Evolutionary conservation across 2,888 invertebrate genomes (phyloP).

Genomic region (Philhelius pedissequus): DNA sequence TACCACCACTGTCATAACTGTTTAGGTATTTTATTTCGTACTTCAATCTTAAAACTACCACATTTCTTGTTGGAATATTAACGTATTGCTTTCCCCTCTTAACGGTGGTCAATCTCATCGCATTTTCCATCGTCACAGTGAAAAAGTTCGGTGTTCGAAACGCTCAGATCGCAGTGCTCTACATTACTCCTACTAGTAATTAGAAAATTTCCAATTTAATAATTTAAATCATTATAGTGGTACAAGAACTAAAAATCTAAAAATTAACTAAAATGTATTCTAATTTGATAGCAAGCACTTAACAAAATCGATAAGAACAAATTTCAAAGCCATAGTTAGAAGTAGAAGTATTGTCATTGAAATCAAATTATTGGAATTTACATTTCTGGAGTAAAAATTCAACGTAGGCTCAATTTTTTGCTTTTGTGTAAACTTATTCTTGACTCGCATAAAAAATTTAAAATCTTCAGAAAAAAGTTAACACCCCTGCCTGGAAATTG

Average conservation of each 20-base stretch:
- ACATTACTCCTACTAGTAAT: not conserved
- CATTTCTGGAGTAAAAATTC: not conserved
- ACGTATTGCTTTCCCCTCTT: conserved; percentile 49
- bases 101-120: conserved; percentile 48
- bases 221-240: conserved; percentile 12
- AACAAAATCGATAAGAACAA: not conserved
- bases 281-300: conserved; percentile 14
- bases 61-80: conserved; percentile 10
- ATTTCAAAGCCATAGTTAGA: not conserved
- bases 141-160: conserved; percentile 46
- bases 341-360: conserved; percentile 26
- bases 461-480: conserved; percentile 10
- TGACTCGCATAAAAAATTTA: not conserved
- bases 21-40: not conserved
- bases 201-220: conserved; percentile 5
- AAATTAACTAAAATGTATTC: conserved; percentile 31
- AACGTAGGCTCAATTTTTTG: not conserved
- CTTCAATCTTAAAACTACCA: not conserved
- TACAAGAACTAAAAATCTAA: not conserved
- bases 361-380: not conserved
- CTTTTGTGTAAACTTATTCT: not conserved
- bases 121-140: conserved; percentile 42
- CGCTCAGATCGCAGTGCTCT: conserved; percentile 37
- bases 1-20: not conserved
- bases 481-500: conserved; percentile 13